phyloP scores from a whole-genome alignment of 2,113 vertebrate species.

The Pygoscelis antarcticus region DNA sequence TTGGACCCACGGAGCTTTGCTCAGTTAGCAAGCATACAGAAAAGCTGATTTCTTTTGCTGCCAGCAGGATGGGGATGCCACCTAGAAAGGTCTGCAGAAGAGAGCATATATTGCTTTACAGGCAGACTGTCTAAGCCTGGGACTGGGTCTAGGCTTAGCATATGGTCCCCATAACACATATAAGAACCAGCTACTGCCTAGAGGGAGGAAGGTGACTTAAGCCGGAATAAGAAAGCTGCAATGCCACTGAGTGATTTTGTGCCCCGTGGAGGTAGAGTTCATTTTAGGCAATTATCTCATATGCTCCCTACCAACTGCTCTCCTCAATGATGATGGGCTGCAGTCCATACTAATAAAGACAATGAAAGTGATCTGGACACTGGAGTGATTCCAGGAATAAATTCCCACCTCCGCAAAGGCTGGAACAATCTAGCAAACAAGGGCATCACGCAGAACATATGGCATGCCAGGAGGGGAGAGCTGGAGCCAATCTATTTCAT shows the following conservation, averaged over 20 bases:
- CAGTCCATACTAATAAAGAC: constrained; percentile 11
- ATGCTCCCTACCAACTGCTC: constrained; percentile 5
- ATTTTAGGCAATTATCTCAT: constrained; percentile 45
- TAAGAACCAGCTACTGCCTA: neutral
- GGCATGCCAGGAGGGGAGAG: constrained; percentile 34
- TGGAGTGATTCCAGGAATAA: constrained; percentile 34
- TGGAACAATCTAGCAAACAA: neutral
- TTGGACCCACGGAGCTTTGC: neutral
- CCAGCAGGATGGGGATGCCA: neutral
- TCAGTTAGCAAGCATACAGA: neutral
- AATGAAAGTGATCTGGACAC: neutral
- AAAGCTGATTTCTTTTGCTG: neutral
- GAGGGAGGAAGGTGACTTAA: constrained; percentile 4
- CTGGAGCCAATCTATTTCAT: constrained; percentile 3
- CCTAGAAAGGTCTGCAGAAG: neutral
- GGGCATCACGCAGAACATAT: constrained; percentile 17
- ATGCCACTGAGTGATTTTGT: neutral
- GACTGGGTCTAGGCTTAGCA: neutral
- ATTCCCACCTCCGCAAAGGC: neutral
- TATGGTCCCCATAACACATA: neutral
- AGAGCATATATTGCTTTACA: neutral
- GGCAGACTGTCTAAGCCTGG: neutral
- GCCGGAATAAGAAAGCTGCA: neutral
- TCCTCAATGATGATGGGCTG: neutral
- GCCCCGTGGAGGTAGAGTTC: neutral